Evolutionary conservation across 2,888 invertebrate genomes (phyloP), one percentile per base, ranked within the genome.

Genomic region (Pterobdella sp.): DNA sequence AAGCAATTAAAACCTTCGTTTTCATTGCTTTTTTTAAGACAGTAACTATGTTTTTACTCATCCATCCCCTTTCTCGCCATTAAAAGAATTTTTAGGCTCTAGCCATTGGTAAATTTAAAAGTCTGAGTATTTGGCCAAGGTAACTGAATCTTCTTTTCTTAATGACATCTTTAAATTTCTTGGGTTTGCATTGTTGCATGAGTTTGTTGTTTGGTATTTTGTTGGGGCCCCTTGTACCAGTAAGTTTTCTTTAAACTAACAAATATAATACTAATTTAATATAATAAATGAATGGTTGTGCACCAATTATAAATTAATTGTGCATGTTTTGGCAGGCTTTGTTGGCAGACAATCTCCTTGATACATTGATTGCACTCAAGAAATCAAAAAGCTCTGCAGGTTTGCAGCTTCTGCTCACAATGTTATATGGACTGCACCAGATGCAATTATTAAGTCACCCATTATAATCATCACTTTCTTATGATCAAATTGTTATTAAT

Each of bases 321-420:
- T 31, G 4, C n/a, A 63, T n/a, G 4, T 7, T 26, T 63, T 29
- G 2, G 29, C 65, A 65, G 65, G 71, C 71, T 14, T 34, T 56
- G 32, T 34, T 71, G 2, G 63, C 63, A 31, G 71, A 71, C 71
- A 71, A 71, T 31, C 71, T 71, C 35, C 31, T 71, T 29, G 69
- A 69, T n/a, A 52, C 69, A 1, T 52, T 69, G 22, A 32, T 49
- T 37, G 29, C 42, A 31, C 29, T 69, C 29, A 67, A 56, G n/a
- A n/a, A n/a, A n/a, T n/a, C n/a, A n/a, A n/a, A n/a, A 4, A 56
- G 60, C n/a, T n/a, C 26, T 26, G 3, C 4, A n/a, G 3, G 60
- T 26, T 18, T 26, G 26, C 60, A 56, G 60, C n/a, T 56, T 56
- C 49, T 22, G 4, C 60, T 56, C 60, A 14, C 18, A 14, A 18